Base-by-base conservation (phyloP, 2,888 invertebrate species). In the Dryobotodes eremita region DNA sequence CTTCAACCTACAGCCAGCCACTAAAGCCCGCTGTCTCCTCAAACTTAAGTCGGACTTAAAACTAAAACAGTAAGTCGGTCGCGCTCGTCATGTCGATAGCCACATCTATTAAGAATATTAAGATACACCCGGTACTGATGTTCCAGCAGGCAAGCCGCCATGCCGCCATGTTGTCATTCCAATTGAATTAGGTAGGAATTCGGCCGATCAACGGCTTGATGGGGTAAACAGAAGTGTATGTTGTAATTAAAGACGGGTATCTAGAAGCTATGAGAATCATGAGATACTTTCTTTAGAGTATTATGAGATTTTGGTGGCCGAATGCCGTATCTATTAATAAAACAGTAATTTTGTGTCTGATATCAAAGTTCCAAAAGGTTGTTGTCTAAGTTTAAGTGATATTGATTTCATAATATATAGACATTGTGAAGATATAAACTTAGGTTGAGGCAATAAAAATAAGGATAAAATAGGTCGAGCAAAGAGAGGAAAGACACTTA, bases 21-120 rank as follows among this genome's bases (percentile, higher is more conserved):
- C 23, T 13, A 13, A 20, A 53, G 13, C 26, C 71, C 85, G 85
- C 82, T 77, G 15, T 36, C 73, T 64, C 69, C 31, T 59, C 5
- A 62, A 62, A 71, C 76, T 86, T 85, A 48, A 23, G 65, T 62
- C 77, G 0, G 10, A 61, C n/a, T 36, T 31, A 65, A 75, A 78
- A 68, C 71, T 79, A 74, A 79, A 81, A 79, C 80, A 65, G 82
- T 70, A 55, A 72, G 71, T 77, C 77, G 81, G 74, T 84, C 75
- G 84, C n/a, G 71, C 84, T 87, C 92, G 83, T 89, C 90, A 89
- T 92, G 93, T 93, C 93, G 92, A 92, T 95, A 94, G 93, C 93
- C 83, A 91, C 88, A 89, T 79, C 93, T 91, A 94, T 94, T 94
- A 93, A 93, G 92, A 94, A 93, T 91, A 94, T 94, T 94, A 93